phyloP scores from a whole-genome alignment of 1,140 invertebrate species.

The Megalonaias nervosa region DNA sequence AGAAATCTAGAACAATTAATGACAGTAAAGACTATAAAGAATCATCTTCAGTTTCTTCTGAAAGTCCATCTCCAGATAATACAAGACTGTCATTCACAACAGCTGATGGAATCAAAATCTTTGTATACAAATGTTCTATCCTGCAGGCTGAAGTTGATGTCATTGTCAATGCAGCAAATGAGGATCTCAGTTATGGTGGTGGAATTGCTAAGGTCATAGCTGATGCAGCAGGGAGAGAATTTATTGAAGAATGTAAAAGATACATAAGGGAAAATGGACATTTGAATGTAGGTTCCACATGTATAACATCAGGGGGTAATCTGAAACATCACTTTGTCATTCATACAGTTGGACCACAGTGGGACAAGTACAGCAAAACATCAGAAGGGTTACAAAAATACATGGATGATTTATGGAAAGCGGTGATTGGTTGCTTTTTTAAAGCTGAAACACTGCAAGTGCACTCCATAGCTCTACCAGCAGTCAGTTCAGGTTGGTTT shows the following conservation, averaged over 20 bases:
- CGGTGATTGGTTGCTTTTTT: background rate
- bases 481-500: too few species aligned
- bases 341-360: conserved; percentile 47
- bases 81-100: background rate
- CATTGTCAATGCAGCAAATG: conserved; percentile 93
- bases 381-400: background rate
- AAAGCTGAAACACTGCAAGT: background rate
- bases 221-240: conserved; percentile 26
- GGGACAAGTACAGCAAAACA: conserved; percentile 14
- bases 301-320: conserved; percentile 31
- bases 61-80: too few species aligned
- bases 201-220: conserved; percentile 88
- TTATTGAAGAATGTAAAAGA: conserved; percentile 31
- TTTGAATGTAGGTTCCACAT: conserved; percentile 26
- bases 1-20: too few species aligned
- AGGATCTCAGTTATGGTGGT: conserved; percentile 81
- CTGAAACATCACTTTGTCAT: conserved; percentile 34
- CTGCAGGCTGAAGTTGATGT: conserved; percentile 87
- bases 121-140: conserved; percentile 79
- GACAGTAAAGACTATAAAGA: too few species aligned
- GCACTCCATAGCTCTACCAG: too few species aligned
- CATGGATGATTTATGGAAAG: background rate
- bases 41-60: too few species aligned
- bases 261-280: conserved; percentile 27
- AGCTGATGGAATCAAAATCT: conserved; percentile 19